A percentile compares a stretch with the other conserved stretches of the same genome.
Evolutionary conservation across 2,113 vertebrate species (phyloP).

Genomic region (Mesitornis unicolor): DNA sequence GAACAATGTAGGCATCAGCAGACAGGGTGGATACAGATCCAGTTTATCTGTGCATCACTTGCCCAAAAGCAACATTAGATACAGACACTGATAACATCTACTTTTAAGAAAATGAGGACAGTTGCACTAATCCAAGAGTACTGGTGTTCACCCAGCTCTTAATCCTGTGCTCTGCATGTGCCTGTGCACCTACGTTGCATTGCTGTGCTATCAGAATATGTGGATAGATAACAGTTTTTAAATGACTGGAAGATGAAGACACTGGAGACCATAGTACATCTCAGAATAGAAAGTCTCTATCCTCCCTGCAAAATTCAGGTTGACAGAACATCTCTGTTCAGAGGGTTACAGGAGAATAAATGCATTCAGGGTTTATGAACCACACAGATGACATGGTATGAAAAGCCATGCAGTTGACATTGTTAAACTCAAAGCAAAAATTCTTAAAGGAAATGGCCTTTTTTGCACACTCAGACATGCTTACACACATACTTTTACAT

Average conservation of each 20-base stretch:
- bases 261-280: not conserved
- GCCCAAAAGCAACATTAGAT: not conserved
- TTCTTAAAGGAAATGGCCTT: not conserved
- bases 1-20: not conserved
- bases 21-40: not conserved
- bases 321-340: not conserved
- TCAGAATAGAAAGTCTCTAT: not conserved
- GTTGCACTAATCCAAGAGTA: not conserved
- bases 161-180: not conserved
- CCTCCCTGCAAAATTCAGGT: not conserved
- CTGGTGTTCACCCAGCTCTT: not conserved
- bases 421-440: not conserved
- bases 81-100: not conserved
- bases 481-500: not conserved
- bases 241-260: not conserved
- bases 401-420: not conserved
- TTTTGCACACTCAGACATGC: not conserved
- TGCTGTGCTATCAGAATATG: not conserved
- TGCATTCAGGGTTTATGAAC: not conserved
- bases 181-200: not conserved
- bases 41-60: not conserved
- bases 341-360: not conserved
- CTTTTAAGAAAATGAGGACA: not conserved
- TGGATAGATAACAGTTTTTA: not conserved
- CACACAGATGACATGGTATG: not conserved